Percentiles rank a stretch among this genome's conserved stretches.
Evolutionary conservation across 1,140 invertebrate species (phyloP).

Genomic region (Drosophila burlai): DNA sequence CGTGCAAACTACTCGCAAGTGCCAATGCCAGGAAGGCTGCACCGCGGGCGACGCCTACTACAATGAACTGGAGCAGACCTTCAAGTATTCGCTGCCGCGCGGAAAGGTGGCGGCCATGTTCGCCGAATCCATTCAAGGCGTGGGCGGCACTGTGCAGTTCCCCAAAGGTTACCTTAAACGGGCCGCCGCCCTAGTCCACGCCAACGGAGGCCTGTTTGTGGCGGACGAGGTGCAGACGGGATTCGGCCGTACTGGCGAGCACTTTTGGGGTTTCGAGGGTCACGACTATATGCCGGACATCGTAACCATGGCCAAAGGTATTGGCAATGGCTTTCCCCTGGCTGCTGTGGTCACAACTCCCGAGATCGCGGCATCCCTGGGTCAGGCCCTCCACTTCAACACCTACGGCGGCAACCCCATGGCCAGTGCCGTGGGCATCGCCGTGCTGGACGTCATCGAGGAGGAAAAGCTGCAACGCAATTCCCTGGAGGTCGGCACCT

Average conservation of each 20-base stretch:
- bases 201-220: conserved; percentile 94
- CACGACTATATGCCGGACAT: conserved; percentile 97
- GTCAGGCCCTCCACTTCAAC: conserved; percentile 95
- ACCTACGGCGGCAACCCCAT: conserved; percentile 97
- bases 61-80: conserved; percentile 91
- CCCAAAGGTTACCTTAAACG: conserved; percentile 94
- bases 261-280: conserved; percentile 97
- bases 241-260: conserved; percentile 96
- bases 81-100: conserved; percentile 91
- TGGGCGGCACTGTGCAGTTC: conserved; percentile 96
- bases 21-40: conserved; percentile 90
- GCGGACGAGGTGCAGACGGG: conserved; percentile 98
- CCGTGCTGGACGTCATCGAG: conserved; percentile 97
- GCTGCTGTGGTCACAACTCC: conserved; percentile 94
- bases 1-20: conserved; percentile 90
- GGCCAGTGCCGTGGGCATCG: conserved; percentile 93
- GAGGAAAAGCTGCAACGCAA: conserved; percentile 95
- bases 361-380: conserved; percentile 92
- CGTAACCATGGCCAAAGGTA: conserved; percentile 94
- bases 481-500: conserved; percentile 90
- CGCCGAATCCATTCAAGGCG: conserved; percentile 97
- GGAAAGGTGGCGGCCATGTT: conserved; percentile 94
- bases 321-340: conserved; percentile 97
- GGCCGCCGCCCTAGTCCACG: conserved; percentile 92
- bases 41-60: conserved; percentile 92